Evolutionary conservation across 2,888 invertebrate species (phyloP).

Genomic region (Cryptocephalus primarius): DNA sequence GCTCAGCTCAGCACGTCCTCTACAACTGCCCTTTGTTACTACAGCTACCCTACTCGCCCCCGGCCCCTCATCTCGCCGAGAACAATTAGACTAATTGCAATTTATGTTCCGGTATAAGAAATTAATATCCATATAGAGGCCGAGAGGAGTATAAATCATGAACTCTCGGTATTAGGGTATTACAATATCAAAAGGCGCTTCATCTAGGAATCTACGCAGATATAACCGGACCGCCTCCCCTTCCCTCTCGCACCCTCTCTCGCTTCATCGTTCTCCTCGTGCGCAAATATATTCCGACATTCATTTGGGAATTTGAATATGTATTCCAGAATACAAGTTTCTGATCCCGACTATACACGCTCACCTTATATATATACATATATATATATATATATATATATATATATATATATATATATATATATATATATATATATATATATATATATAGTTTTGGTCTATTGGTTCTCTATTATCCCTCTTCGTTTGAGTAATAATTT

Average conservation of each 20-base stretch:
- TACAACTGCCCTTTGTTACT: no score
- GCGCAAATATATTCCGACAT: conserved; percentile 25
- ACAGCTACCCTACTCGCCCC: no score
- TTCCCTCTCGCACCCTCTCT: no score
- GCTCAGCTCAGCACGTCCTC: no score
- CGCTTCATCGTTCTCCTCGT: no score
- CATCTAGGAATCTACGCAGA: conserved; percentile 33
- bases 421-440: no score
- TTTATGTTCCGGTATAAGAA: conserved; percentile 20
- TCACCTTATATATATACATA: conserved; percentile 15
- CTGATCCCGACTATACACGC: conserved; percentile 24
- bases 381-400: no score
- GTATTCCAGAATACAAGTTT: conserved; percentile 26
- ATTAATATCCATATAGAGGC: conserved; percentile 21
- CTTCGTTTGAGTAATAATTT: conserved; percentile 5
- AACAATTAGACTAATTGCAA: conserved; percentile 21
- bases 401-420: no score
- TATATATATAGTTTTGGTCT: conserved; percentile 27
- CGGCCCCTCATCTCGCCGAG: background rate
- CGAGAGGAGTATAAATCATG: conserved; percentile 33
- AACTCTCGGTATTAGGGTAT: conserved; percentile 32
- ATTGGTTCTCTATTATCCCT: conserved; percentile 27
- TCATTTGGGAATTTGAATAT: conserved; percentile 37
- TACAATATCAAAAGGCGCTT: conserved; percentile 37
- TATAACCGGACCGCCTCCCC: conserved; percentile 19